A percentile compares a stretch with the other conserved stretches of the same genome.
Conservation (phyloP, 2,797 vertebrate species). For the Sebastolobus altivelis region DNA sequence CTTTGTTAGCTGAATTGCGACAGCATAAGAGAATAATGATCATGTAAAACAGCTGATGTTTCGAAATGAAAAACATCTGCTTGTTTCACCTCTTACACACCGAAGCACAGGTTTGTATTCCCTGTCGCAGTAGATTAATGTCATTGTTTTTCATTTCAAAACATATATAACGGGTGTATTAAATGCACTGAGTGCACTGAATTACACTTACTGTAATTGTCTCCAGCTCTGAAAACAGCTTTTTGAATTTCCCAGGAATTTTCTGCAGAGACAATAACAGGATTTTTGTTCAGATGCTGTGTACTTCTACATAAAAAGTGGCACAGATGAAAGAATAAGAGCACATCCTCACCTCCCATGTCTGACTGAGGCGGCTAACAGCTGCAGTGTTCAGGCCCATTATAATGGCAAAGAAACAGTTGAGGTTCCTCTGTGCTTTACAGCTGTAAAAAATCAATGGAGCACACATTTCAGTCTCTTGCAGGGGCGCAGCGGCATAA, state of each 20-base stretch:
- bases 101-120: background rate
- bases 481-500: background rate
- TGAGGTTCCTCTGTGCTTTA: constrained; percentile 96
- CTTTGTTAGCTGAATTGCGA: constrained; percentile 36
- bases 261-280: constrained; percentile 85
- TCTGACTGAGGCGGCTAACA: constrained; percentile 93
- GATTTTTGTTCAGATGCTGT: background rate
- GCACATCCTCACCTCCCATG: constrained; percentile 92
- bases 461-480: constrained; percentile 14
- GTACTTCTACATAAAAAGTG: background rate
- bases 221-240: constrained; percentile 97
- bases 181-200: background rate
- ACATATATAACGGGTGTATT: background rate
- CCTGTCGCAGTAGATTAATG: background rate
- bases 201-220: constrained; percentile 92
- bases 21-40: constrained; percentile 22
- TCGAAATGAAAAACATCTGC: constrained; percentile 23
- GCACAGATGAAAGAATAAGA: background rate
- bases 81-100: constrained; percentile 5
- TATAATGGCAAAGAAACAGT: constrained; percentile 97
- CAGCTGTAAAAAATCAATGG: constrained; percentile 82
- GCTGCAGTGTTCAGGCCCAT: constrained; percentile 98
- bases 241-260: constrained; percentile 98
- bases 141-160: background rate
- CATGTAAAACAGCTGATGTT: constrained; percentile 40